A percentile compares a stretch with the other conserved stretches of the same genome.
phyloP scores from a whole-genome alignment of 2,797 vertebrate species.

The Anguilla megastoma region DNA sequence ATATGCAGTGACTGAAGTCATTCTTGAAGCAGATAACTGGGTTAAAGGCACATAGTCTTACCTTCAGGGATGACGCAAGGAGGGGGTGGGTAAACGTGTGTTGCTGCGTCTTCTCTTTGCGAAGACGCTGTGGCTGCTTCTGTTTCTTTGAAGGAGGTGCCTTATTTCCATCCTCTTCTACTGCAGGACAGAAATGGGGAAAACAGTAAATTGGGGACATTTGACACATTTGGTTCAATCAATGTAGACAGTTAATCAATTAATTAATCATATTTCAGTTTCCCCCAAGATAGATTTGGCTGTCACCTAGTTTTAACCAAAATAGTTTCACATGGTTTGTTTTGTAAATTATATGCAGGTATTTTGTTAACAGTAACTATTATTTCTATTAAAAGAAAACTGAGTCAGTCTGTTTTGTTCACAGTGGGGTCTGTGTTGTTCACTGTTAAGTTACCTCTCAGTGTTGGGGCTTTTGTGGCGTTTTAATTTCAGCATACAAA shows the following conservation, averaged over 20 bases:
- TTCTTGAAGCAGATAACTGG: neutral
- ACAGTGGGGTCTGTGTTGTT: neutral
- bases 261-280: neutral
- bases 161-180: constrained; percentile 65
- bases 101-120: constrained; percentile 79
- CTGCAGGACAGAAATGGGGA: constrained; percentile 46
- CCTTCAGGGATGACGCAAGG: constrained; percentile 85
- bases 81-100: constrained; percentile 83
- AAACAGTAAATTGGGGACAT: neutral
- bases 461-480: too few relatives aligned
- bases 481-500: too few relatives aligned
- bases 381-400: neutral
- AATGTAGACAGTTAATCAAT: neutral
- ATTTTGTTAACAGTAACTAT: neutral
- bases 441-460: neutral
- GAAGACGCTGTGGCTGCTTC: constrained; percentile 75
- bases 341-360: neutral
- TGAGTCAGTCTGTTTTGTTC: neutral
- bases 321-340: neutral
- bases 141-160: constrained; percentile 68
- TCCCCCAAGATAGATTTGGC: neutral
- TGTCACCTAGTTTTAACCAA: neutral
- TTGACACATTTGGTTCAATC: neutral
- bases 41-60: constrained; percentile 49
- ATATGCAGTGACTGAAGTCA: neutral